phyloP scores from a whole-genome alignment of 2,797 vertebrate species.

The Eidolon dupreanum region DNA sequence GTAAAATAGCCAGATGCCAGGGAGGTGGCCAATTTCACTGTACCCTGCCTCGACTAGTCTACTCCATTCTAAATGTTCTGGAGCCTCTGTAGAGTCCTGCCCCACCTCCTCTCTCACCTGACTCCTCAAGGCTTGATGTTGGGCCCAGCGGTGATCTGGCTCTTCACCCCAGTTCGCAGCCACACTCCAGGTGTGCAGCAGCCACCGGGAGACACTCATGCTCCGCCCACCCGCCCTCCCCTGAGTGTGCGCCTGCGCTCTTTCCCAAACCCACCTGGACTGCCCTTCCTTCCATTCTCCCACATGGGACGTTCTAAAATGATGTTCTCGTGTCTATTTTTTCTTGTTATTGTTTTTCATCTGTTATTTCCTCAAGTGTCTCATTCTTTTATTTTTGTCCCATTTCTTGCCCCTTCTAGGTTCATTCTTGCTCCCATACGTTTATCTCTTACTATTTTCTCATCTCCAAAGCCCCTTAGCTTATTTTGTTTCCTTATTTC shows the following conservation, averaged over 20 bases:
- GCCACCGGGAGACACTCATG: rapidly evolving
- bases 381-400: not conserved
- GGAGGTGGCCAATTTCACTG: too few relatives aligned
- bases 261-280: rapidly evolving
- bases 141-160: rapidly evolving
- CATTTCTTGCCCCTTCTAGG: not conserved
- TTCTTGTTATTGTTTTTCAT: not conserved
- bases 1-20: not conserved
- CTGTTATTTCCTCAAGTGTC: not conserved
- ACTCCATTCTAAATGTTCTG: not conserved
- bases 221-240: too few relatives aligned
- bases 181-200: rapidly evolving
- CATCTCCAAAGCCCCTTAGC: not conserved
- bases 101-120: not conserved
- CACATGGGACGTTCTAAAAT: not conserved
- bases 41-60: not conserved
- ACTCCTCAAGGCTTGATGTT: not conserved
- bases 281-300: rapidly evolving
- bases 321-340: not conserved
- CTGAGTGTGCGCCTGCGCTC: rapidly evolving
- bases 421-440: not conserved
- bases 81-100: not conserved
- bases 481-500: not conserved
- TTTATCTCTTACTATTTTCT: not conserved
- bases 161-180: rapidly evolving